Base-by-base conservation (phyloP, 2,113 vertebrate genomes). In the Jaculus jaculus region DNA sequence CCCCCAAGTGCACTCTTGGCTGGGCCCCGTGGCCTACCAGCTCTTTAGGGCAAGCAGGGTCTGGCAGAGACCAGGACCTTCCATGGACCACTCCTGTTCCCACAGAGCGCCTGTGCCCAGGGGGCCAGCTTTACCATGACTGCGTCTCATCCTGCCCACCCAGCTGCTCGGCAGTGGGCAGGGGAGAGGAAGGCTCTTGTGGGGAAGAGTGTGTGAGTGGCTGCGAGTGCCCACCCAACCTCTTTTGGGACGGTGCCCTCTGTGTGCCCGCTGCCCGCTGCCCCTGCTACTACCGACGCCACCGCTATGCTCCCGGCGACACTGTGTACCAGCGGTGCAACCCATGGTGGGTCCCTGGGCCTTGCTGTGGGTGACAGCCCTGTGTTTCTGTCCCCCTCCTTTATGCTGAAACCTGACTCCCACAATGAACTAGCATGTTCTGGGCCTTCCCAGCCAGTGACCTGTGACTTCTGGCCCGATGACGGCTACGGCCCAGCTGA, bases 101-200 rank as follows among this genome's bases (percentile, higher is more conserved):
- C 17, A 0, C 97, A 99, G 99, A 98, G 93, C 98, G 97, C 7
- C 91, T 72, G 3, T 99, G 99, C 71, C 96, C 93, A 0, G 73
- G 89, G 0, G 98, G 98, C 3, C 98, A 98, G 97, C 94, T 97
- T 9, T 99, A 99, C 94, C 99, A 98, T 0, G 99, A 99, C 97
- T 99, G 99, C 0, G 91, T 99, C 89, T 99, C 98, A 1, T 98
- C 98, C 21, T 99, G 99, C 91, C 98, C 99, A 0, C 97, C 98
- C 71, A 98, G 96, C 97, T 99, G 99, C 28, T 90, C 75, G 0
- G 98, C 98, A 0, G 98, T 97, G 30, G 98, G 95, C 0, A 80
- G 94, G 0, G 93, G 92, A 0, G 95, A 94, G 6, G 94, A 91
- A 0, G 97, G 89, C 0, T 95, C 97, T 77, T 99, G 99, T 94